phyloP scores from a whole-genome alignment of 2,888 invertebrate species.

The Sinodicranocentrus sp. region DNA sequence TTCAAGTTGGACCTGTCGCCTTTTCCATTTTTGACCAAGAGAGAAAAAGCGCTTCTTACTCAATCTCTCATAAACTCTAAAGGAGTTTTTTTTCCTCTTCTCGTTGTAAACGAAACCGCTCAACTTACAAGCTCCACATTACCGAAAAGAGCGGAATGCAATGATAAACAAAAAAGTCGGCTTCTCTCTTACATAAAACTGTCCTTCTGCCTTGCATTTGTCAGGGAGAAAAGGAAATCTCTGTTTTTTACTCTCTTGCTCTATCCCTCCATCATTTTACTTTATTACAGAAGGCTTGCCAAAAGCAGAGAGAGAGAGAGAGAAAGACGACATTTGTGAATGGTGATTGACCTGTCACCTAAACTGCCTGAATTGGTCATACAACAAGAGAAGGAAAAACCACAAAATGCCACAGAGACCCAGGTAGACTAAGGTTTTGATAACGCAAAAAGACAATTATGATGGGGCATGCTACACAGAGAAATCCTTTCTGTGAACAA shows the following conservation, averaged over 20 bases:
- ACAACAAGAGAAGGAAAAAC: neutral
- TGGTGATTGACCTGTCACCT: constrained; percentile 65
- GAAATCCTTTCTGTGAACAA: too few species aligned
- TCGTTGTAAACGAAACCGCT: too few species aligned
- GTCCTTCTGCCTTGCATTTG: constrained; percentile 42
- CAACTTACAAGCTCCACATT: neutral
- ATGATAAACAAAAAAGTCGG: constrained; percentile 31
- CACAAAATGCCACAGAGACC: neutral
- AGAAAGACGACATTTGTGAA: constrained; percentile 17
- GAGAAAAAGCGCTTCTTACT: too few species aligned
- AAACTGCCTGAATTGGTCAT: constrained; percentile 58
- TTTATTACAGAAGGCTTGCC: constrained; percentile 51
- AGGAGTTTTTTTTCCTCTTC: too few species aligned
- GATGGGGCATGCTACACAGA: neutral
- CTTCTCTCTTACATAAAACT: constrained; percentile 44
- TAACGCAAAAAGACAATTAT: neutral
- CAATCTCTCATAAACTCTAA: too few species aligned
- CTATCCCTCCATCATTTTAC: constrained; percentile 5
- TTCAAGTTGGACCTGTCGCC: constrained; percentile 29
- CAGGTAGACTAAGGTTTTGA: neutral
- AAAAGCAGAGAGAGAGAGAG: constrained; percentile 23
- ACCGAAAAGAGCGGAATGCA: constrained; percentile 21
- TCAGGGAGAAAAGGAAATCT: too few species aligned
- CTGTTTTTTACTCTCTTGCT: too few species aligned
- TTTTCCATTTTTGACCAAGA: constrained; percentile 53